Evolutionary conservation across 2,888 invertebrate genomes (phyloP).

Genomic region (Periphyllus acericola): DNA sequence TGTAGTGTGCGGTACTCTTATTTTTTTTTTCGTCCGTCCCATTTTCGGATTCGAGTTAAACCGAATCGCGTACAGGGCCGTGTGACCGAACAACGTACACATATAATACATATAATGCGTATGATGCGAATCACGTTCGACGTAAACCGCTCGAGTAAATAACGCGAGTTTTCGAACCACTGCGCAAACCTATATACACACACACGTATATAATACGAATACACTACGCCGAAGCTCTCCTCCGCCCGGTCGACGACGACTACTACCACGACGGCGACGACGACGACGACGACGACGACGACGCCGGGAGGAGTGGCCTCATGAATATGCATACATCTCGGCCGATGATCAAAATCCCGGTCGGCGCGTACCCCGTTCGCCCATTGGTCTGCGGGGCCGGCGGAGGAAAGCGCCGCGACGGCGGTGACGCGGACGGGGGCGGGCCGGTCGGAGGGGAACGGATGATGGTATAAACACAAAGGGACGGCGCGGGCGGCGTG

Average conservation of each 20-base stretch:
- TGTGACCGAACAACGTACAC: no score
- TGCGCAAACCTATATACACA: not conserved
- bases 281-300: constrained; percentile 22
- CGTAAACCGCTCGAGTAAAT: no score
- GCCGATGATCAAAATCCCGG: constrained; percentile 61
- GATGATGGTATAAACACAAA: constrained; percentile 44
- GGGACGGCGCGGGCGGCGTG: constrained; percentile 24
- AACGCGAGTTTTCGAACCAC: constrained; percentile 24
- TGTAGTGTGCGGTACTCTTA: no score
- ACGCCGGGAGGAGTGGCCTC: constrained; percentile 61
- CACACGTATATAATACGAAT: not conserved
- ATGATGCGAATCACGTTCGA: no score
- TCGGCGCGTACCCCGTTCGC: constrained; percentile 56
- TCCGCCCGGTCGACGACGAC: not conserved
- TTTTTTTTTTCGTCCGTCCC: no score
- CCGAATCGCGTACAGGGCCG: no score
- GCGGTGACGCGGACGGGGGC: not conserved
- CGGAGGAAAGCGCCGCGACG: not conserved
- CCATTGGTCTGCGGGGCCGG: constrained; percentile 59
- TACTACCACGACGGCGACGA: not conserved
- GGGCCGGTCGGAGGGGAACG: not conserved
- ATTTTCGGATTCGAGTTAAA: no score
- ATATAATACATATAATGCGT: no score
- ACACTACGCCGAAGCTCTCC: constrained; percentile 11
- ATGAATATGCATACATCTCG: constrained; percentile 62